Base-by-base conservation (phyloP, 2,888 invertebrate genomes). In the Cerastoderma edule region DNA sequence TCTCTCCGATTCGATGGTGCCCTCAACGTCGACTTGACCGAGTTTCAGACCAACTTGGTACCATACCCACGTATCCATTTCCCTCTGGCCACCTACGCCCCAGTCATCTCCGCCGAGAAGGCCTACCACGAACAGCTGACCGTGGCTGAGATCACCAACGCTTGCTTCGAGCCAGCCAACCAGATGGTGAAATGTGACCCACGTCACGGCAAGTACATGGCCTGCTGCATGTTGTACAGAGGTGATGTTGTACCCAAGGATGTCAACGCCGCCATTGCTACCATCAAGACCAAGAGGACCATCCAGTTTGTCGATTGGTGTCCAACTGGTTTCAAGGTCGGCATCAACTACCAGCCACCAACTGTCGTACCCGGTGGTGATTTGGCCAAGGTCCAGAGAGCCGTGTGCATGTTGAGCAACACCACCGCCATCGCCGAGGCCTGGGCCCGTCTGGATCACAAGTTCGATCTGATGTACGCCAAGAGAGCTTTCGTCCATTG, bases 31-130 rank as follows among this genome's bases (percentile, higher is more conserved):
- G 93, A 93, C 84, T 84, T 93, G 73, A 93, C 93, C 5, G 93
- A 93, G 84, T 93, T 93, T 85, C 93, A 93, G 88, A 92, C 92
- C 57, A 92, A 93, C 84, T 87, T 93, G 85, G 92, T 92, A 65
- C 91, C 90, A 8, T 90, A 90, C 80, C 90, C 90, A 83, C 85
- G 88, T 65, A 98, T 98, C 86, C 98, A 98, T 92, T 97, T 97
- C 93, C 97, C 97, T 60, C 78, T 85, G 74, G 93, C 79, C 96
- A 94, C 98, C 16, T 97, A 97, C 92, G 97, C 97, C 44, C 97
- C 97, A 30, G 97, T 98, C 91, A 97, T 98, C 94, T 97, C 97
- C 0, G 97, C 97, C 76, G 98, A 98, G 94, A 97, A 97, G 94
- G 98, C 97, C 16, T 97, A 83, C 76, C 80, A 97, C 92, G 97